A percentile compares a stretch with the other conserved stretches of the same genome.
phyloP scores from a whole-genome alignment of 1,140 invertebrate genomes.

The Ooceraea biroi region DNA sequence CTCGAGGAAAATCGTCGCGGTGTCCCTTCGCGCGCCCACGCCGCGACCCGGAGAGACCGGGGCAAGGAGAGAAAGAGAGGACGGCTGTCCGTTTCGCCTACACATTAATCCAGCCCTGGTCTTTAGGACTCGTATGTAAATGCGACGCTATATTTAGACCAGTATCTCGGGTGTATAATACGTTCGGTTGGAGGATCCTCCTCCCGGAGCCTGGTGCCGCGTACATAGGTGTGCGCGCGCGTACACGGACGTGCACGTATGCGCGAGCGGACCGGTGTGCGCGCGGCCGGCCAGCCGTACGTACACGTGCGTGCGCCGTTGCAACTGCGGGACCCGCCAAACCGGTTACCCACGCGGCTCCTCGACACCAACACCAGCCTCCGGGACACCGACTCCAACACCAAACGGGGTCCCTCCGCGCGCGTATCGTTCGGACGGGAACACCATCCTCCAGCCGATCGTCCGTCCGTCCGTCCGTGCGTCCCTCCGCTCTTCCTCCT shows the following conservation, averaged over 20 bases:
- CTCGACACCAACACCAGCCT: slow-evolving; percentile 79
- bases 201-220: slow-evolving; percentile 53
- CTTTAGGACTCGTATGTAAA: slow-evolving; percentile 85
- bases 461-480: slow-evolving; percentile 24
- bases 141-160: slow-evolving; percentile 85
- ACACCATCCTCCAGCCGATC: slow-evolving; percentile 67
- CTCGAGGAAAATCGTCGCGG: slow-evolving; percentile 60
- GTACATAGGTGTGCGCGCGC: slow-evolving; percentile 45
- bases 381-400: slow-evolving; percentile 80
- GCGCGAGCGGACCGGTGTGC: slow-evolving; percentile 56
- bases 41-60: not conserved
- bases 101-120: slow-evolving; percentile 85
- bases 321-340: slow-evolving; percentile 84
- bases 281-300: slow-evolving; percentile 70
- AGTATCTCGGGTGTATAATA: slow-evolving; percentile 83
- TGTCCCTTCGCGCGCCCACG: slow-evolving; percentile 26
- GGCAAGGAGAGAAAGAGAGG: not conserved
- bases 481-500: slow-evolving; percentile 25
- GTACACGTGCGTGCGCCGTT: slow-evolving; percentile 79
- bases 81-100: slow-evolving; percentile 80
- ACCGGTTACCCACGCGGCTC: slow-evolving; percentile 85
- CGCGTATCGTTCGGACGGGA: slow-evolving; percentile 71
- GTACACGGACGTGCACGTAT: slow-evolving; percentile 63
- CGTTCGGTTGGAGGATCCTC: slow-evolving; percentile 77
- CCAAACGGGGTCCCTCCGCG: slow-evolving; percentile 72